phyloP scores from a whole-genome alignment of 2,888 invertebrate species.

The Melieria crassipennis region DNA sequence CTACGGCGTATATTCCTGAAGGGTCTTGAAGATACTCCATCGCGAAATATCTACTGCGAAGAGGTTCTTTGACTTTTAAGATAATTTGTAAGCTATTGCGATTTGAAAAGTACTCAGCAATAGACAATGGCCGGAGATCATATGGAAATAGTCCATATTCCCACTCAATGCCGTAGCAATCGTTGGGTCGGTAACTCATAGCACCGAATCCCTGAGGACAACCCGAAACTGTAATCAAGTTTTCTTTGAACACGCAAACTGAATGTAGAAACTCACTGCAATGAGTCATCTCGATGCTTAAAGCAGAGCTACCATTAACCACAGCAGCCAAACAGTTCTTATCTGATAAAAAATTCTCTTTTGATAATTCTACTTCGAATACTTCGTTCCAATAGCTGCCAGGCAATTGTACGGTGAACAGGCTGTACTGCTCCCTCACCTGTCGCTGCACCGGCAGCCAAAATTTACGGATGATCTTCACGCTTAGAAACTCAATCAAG shows the following conservation, averaged over 20 bases:
- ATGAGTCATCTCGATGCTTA: slow-evolving; percentile 44
- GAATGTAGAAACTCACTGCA: slow-evolving; percentile 48
- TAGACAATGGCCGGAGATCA: slow-evolving; percentile 40
- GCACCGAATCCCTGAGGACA: slow-evolving; percentile 53
- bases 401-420: slow-evolving; percentile 67
- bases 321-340: slow-evolving; percentile 50
- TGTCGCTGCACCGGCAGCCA: slow-evolving; percentile 69
- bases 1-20: slow-evolving; percentile 42
- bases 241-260: slow-evolving; percentile 52
- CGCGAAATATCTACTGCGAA: slow-evolving; percentile 40
- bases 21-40: slow-evolving; percentile 39
- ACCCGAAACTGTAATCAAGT: slow-evolving; percentile 45
- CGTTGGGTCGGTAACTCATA: slow-evolving; percentile 50
- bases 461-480: slow-evolving; percentile 51
- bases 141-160: slow-evolving; percentile 41
- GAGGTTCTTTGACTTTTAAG: slow-evolving; percentile 41
- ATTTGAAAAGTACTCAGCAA: slow-evolving; percentile 49
- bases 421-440: slow-evolving; percentile 61
- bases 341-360: slow-evolving; percentile 44
- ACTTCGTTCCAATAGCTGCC: slow-evolving; percentile 62
- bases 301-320: slow-evolving; percentile 15
- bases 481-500: slow-evolving; percentile 56
- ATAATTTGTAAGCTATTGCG: slow-evolving; percentile 45
- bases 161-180: slow-evolving; percentile 55
- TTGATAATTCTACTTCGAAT: slow-evolving; percentile 40